Base-by-base conservation (phyloP, 2,113 vertebrate species). In the Oreochromis aureus region DNA sequence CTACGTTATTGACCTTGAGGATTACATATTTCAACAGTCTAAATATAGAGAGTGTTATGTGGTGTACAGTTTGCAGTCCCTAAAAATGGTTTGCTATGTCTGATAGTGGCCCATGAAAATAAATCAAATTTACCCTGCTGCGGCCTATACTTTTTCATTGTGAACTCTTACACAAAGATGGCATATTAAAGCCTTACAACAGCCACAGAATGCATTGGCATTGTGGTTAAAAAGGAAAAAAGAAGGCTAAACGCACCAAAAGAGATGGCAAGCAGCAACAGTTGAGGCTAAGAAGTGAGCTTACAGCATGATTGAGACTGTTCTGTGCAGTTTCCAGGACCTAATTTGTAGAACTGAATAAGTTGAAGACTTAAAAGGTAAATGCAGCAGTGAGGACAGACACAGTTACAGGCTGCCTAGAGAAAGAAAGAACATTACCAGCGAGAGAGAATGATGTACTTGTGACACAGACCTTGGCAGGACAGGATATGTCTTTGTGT, bases 401-500 rank as follows among this genome's bases (percentile, higher is more conserved):
- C 73, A 18, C 30, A 80, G 61, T 71, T 84, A 63, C 54, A 71
- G 24, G 15, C 46, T 48, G n/a, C 24, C 55, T 7, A 48, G 61
- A 84, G 76, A 71, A 59, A 90, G n/a, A 78, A 24, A 78, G 41
- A 76, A 80, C 66, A 71, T 85, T 73, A 55, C 18, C 30, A 30
- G 6, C 1, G 63, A 82, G 82, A 87, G 30, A 39, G 79, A 73
- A 81, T 90, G 66, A 90, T 84, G 22, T 82, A 66, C 54, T 86
- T 39, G 51, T 66, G 86, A 71, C 88, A 87, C 11, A 83, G 71
- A 88, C 78, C 81, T 91, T 89, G 85, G 76, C 89, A 91, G 85
- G 86, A 86, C 90, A 91, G 91, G 91, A 90, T 63, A 56, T 89
- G 90, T 90, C 90, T 92, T 88, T 90, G 80, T 83, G 69, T 92